Conservation (phyloP, 2,797 vertebrate species). For the Lindbergichthys nudifrons region DNA sequence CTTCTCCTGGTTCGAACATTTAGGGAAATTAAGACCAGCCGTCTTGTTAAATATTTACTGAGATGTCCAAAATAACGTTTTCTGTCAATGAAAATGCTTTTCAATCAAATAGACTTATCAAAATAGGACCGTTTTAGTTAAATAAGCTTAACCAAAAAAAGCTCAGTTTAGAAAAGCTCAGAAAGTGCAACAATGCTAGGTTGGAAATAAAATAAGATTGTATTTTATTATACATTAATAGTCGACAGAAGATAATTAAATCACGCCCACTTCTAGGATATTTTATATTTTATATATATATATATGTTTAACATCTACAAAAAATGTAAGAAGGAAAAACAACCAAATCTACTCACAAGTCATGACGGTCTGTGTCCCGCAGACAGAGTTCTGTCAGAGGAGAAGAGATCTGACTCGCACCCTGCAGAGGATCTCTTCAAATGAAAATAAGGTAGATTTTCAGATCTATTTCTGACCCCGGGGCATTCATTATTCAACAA, state of each 20-base stretch:
- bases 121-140: neutral
- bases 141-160: neutral
- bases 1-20: neutral
- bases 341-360: conserved; percentile 74
- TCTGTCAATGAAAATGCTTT: neutral
- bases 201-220: neutral
- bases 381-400: conserved; percentile 55
- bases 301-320: neutral
- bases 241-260: neutral
- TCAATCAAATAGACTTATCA: neutral
- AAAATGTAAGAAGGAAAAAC: neutral
- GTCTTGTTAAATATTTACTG: neutral
- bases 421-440: conserved; percentile 89
- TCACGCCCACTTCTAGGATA: neutral
- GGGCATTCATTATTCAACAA: conserved; percentile 95
- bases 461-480: conserved; percentile 92
- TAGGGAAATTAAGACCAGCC: neutral
- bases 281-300: neutral
- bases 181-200: neutral
- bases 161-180: neutral
- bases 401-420: conserved; percentile 83
- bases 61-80: neutral
- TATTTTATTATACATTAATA: neutral
- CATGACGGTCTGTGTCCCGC: conserved; percentile 70
- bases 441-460: conserved; percentile 89